phyloP scores from a whole-genome alignment of 2,797 vertebrate species.

The Halcyon badia region DNA sequence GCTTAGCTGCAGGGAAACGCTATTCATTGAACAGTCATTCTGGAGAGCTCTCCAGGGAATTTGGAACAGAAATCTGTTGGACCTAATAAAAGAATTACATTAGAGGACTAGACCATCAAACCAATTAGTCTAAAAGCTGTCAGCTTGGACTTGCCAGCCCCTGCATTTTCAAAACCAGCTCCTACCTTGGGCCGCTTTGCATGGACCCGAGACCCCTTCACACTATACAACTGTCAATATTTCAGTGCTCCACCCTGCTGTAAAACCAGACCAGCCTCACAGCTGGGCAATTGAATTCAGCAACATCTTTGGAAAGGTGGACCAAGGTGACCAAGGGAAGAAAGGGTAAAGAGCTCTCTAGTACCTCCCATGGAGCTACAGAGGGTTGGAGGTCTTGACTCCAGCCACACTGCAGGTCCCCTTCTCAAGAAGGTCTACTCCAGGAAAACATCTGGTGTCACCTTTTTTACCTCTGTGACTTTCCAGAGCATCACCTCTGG shows the following conservation, averaged over 20 bases:
- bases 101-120: constrained; percentile 17
- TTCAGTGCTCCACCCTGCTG: neutral
- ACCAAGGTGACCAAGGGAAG: neutral
- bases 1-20: neutral
- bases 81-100: constrained; percentile 25
- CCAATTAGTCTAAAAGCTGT: constrained; percentile 37
- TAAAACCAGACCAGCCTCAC: neutral
- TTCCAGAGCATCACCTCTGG: neutral
- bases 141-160: neutral
- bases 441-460: neutral
- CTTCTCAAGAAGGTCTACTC: neutral
- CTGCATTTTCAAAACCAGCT: neutral
- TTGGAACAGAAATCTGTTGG: constrained; percentile 45
- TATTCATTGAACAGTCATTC: constrained; percentile 42
- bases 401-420: neutral
- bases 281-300: neutral
- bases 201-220: neutral
- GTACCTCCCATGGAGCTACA: neutral
- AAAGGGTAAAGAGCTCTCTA: neutral
- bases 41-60: constrained; percentile 36
- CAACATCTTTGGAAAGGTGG: neutral
- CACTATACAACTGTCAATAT: rapidly evolving
- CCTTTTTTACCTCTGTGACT: neutral
- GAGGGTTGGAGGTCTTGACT: neutral
- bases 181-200: neutral